phyloP scores from a whole-genome alignment of 2,888 invertebrate species.

The Macrosiphum euphorbiae region DNA sequence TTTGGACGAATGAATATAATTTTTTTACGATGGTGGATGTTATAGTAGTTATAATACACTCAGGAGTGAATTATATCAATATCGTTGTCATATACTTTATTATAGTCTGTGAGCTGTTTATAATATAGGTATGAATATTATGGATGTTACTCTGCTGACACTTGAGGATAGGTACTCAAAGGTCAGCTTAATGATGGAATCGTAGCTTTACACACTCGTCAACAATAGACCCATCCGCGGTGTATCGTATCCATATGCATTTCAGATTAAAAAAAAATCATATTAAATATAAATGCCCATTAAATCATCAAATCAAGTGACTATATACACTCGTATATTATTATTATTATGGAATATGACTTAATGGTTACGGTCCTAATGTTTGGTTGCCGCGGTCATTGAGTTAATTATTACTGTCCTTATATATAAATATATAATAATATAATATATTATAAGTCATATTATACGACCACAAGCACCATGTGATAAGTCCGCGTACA shows the following conservation, averaged over 20 bases:
- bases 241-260: background rate
- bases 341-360: background rate
- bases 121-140: background rate
- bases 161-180: conserved; percentile 28
- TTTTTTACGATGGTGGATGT: background rate
- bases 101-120: background rate
- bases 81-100: background rate
- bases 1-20: background rate
- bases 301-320: conserved; percentile 1
- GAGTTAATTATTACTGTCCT: conserved; percentile 19
- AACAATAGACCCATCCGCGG: background rate
- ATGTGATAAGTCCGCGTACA: conserved; percentile 13
- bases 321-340: background rate
- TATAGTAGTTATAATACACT: background rate
- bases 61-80: background rate
- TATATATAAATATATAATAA: background rate
- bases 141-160: background rate
- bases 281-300: background rate
- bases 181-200: conserved; percentile 35
- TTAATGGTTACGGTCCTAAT: background rate
- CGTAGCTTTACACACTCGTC: conserved; percentile 8
- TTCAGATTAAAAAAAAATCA: conserved; percentile 13
- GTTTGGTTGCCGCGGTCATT: conserved; percentile 29
- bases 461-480: background rate
- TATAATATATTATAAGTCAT: background rate